Evolutionary conservation across 2,797 vertebrate genomes (phyloP).

Genomic region (Gambelia wislizenii): DNA sequence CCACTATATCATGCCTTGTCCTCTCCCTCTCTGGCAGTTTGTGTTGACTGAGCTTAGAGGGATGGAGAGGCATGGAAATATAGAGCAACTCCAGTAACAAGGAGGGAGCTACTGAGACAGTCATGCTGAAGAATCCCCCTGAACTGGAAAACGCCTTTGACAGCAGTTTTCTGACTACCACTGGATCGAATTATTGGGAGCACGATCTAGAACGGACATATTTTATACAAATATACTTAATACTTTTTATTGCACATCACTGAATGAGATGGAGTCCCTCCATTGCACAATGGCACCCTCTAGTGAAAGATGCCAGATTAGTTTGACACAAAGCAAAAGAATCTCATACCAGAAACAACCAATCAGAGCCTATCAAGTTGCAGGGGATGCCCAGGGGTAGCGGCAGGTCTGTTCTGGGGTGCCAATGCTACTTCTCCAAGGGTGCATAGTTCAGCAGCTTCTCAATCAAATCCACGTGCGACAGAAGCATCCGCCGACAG

Average conservation of each 20-base stretch:
- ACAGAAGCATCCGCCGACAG: slow-evolving; percentile 91
- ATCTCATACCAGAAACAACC: background rate
- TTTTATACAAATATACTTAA: background rate
- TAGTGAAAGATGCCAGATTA: background rate
- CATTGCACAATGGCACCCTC: background rate
- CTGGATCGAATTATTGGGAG: background rate
- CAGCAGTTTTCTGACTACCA: background rate
- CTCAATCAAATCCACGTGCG: slow-evolving; percentile 94
- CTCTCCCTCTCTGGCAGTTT: background rate
- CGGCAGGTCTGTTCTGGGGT: too few species aligned
- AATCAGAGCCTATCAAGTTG: too few species aligned
- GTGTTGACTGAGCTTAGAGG: background rate
- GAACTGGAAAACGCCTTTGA: background rate
- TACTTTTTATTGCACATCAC: slow-evolving; percentile 9
- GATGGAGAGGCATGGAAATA: background rate
- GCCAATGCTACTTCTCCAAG: slow-evolving; percentile 84
- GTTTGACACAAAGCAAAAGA: background rate
- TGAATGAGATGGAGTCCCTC: background rate
- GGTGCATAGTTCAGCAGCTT: slow-evolving; percentile 93
- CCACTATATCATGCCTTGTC: background rate
- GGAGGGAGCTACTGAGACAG: too few species aligned
- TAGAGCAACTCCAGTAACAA: background rate
- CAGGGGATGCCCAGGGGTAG: too few species aligned
- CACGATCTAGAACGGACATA: too few species aligned
- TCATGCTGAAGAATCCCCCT: too few species aligned